Percentiles rank a stretch among this genome's conserved stretches.
phyloP scores from a whole-genome alignment of 2,797 vertebrate species.

The Falco concolor region DNA sequence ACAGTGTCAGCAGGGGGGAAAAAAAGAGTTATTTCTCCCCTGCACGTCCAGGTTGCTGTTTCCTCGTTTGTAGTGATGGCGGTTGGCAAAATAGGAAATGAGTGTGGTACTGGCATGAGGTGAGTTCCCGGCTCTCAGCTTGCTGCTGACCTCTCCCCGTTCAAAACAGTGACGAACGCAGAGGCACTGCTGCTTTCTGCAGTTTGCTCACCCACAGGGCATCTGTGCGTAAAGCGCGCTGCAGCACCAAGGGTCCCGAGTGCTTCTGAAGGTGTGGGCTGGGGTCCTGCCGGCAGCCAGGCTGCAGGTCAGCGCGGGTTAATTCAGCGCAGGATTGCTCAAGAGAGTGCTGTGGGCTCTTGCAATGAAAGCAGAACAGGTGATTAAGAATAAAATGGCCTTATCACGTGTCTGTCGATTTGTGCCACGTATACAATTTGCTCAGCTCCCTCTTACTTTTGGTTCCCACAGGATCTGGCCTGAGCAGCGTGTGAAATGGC shows the following conservation, averaged over 20 bases:
- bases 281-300: background rate
- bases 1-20: background rate
- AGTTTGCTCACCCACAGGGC: background rate
- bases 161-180: background rate
- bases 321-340: background rate
- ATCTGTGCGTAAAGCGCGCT: background rate
- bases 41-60: background rate
- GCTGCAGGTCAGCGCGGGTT: background rate
- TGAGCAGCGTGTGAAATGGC: background rate
- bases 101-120: background rate
- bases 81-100: background rate
- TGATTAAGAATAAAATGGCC: background rate
- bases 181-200: background rate
- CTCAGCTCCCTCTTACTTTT: background rate
- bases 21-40: background rate
- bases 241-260: accelerated
- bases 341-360: background rate
- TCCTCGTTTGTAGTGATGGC: background rate
- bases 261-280: background rate
- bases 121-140: background rate
- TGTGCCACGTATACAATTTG: background rate
- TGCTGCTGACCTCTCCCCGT: background rate
- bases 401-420: background rate
- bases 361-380: background rate
- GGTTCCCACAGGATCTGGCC: background rate